phyloP scores from a whole-genome alignment of 2,113 vertebrate genomes.

The Oceanites oceanicus region DNA sequence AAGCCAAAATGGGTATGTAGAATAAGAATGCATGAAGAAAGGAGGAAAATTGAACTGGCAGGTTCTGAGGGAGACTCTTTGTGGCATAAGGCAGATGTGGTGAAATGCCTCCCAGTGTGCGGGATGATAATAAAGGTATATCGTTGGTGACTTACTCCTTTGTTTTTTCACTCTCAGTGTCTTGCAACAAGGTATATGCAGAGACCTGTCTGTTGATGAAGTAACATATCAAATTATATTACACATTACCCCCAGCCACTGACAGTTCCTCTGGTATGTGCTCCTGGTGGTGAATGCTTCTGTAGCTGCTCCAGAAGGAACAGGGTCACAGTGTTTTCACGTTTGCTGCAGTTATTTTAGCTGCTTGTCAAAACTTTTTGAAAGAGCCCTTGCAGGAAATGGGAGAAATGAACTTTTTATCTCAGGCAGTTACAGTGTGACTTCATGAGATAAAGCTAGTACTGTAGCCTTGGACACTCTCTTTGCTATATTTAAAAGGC shows the following conservation, averaged over 20 bases:
- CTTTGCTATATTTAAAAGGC: background rate
- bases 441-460: background rate
- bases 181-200: background rate
- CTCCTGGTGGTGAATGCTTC: background rate
- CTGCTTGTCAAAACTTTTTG: background rate
- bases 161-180: background rate
- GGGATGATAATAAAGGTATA: background rate
- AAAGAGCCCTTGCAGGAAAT: background rate
- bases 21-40: background rate
- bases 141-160: background rate
- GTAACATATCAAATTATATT: background rate
- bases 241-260: accelerated
- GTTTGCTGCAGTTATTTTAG: background rate
- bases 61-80: background rate
- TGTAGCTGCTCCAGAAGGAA: accelerated
- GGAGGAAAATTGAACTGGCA: background rate
- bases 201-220: background rate
- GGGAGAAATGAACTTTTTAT: background rate
- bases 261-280: background rate
- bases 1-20: background rate
- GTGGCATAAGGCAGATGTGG: background rate
- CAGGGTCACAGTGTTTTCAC: accelerated
- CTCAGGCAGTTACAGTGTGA: background rate
- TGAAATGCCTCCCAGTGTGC: background rate
- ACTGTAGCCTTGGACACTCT: background rate